Base-by-base conservation (phyloP, 2,113 vertebrate genomes). In the Girardinichthys multiradiatus region DNA sequence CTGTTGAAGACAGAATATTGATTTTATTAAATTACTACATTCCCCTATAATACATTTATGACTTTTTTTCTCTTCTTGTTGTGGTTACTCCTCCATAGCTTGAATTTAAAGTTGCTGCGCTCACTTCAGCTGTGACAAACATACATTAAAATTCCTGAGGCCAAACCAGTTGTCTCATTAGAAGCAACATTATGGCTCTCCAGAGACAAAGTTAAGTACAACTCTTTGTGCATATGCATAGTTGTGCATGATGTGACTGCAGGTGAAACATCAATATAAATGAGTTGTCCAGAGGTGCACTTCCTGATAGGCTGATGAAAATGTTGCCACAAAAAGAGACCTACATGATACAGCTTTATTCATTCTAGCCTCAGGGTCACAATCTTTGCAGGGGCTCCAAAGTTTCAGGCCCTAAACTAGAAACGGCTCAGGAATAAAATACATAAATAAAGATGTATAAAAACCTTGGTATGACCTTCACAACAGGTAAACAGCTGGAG, bases 371-470 rank as follows among this genome's bases (percentile, higher is more conserved):
- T 30, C 35, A 64, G 62, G 62, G 35, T 64, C 61, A 57, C 24
- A 72, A 54, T 11, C 28, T 33, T 57, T 30, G 5, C 4, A 0
- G 70, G 58, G 80, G 61, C 48, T 45, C 24, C 45, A 2, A 24
- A 70, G 39, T 60, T 70, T 71, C 51, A 77, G 2, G 15, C 39
- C 26, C 51, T 71, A 5, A 64, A 27, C 62, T 37, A n/a, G 11
- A 31, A 48, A 76, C 21, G 77, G 39, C 27, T 30, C n/a, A 72
- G 74, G 17, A 75, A 27, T 63, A 11, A 64, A 73, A 24, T 31
- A 10, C 33, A 30, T 68, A 29, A 68, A 27, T 1, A 28, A 13
- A 68, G 37, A 19, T 35, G 13, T 45, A 67, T 79, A 1, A 57
- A 30, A 68, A 48, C 14, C 37, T 48, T 62, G 21, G 10, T 70